Evolutionary conservation across 1,140 invertebrate genomes (phyloP).

Genomic region (Ceratoteleas bidentatus): DNA sequence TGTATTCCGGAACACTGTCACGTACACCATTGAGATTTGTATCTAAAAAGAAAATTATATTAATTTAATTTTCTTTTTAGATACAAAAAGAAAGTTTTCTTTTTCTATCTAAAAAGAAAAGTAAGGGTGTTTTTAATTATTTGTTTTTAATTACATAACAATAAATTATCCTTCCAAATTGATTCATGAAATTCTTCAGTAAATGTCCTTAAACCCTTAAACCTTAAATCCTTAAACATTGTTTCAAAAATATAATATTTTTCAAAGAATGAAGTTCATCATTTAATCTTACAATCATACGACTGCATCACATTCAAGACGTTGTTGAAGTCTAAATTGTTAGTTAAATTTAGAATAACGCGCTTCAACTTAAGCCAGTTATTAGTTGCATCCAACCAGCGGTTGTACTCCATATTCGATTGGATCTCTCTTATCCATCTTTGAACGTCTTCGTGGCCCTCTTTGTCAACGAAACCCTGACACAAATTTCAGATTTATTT

Average conservation of each 20-base stretch:
- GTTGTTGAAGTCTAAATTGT: conserved; percentile 35
- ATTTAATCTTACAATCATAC: conserved; percentile 15
- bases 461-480: conserved; percentile 33
- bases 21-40: conserved; percentile 2
- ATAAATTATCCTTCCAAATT: background rate
- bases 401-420: background rate
- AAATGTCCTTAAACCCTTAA: too few relatives aligned
- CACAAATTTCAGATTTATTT: conserved; percentile 7
- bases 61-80: background rate
- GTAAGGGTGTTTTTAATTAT: too few relatives aligned
- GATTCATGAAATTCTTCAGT: too few relatives aligned
- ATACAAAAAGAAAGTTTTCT: too few relatives aligned
- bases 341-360: conserved; percentile 14
- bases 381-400: conserved; percentile 21
- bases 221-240: too few relatives aligned
- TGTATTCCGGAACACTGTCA: background rate
- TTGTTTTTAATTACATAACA: too few relatives aligned
- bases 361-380: conserved; percentile 24
- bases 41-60: conserved; percentile 14
- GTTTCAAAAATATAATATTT: too few relatives aligned
- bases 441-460: background rate
- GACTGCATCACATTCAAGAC: conserved; percentile 12
- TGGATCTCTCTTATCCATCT: conserved; percentile 6
- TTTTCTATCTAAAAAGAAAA: too few relatives aligned
- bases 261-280: background rate